phyloP scores from a whole-genome alignment of 30 jellyfish, hydroid and myxozoan genomes.

The Aurelia sp. region DNA sequence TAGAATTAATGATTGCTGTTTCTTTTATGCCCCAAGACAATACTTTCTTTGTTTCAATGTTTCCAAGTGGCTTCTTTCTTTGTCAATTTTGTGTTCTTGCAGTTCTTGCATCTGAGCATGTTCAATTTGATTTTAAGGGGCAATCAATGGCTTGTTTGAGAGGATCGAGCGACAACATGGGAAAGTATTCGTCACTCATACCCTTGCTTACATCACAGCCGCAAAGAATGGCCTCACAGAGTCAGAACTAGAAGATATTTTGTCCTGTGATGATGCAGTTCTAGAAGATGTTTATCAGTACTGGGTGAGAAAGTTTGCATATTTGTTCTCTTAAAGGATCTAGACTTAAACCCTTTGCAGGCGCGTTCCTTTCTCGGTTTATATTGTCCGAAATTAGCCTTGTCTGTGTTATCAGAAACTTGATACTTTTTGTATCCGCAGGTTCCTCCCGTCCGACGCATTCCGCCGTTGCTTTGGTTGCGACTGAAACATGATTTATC shows the following conservation, averaged over 20 bases:
- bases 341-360: no score
- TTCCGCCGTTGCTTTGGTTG: conserved; percentile 88
- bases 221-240: conserved; percentile 86
- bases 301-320: conserved; percentile 43
- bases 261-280: conserved; percentile 88
- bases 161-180: conserved; percentile 85
- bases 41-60: no score
- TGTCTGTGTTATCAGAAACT: no score
- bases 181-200: conserved; percentile 41
- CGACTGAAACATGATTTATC: conserved; percentile 73
- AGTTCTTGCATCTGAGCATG: no score
- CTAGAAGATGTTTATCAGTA: conserved; percentile 84
- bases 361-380: no score
- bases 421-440: background rate
- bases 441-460: conserved; percentile 91
- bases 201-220: conserved; percentile 79
- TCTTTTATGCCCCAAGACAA: no score
- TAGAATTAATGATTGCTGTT: no score
- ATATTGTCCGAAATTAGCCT: no score
- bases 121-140: conserved; percentile 34
- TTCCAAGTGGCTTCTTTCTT: no score
- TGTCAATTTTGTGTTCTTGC: no score
- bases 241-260: conserved; percentile 80
- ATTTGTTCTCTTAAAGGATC: no score
- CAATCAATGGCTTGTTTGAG: conserved; percentile 71